Evolutionary conservation across 2,113 vertebrate species (phyloP), one percentile per base, ranked within the genome.

Genomic region (Nanorana parkeri): DNA sequence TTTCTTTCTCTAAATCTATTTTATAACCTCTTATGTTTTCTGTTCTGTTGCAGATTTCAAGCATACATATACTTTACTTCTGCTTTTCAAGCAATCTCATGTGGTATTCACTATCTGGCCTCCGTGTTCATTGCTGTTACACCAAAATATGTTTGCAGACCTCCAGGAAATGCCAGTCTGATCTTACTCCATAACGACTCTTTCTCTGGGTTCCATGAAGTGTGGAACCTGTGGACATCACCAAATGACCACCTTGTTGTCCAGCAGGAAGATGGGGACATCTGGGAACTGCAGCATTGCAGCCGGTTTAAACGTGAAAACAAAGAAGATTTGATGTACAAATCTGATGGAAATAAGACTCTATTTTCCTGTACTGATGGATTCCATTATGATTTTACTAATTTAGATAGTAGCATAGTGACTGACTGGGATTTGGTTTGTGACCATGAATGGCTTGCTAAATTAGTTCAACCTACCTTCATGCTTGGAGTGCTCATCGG

Each of bases 401-500:
- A 96, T 51, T 91, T 97, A 85, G 84, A 92, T 29, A 95, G 92
- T 80, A 97, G 93, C 66, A 94, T 96, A 54, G 96, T 98, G 74
- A 97, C 94, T 0, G 91, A 96, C 36, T 97, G 96, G 96, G 90
- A 96, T 85, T 88, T 99, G 88, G 96, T 98, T 85, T 99, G 97
- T 88, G 94, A 96, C 13, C 87, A 76, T 47, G 95, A 95, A 88
- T 97, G 95, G 96, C 89, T 96, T 24, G 95, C 94, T 85, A 96
- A 94, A 87, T 83, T 97, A 84, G 92, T 94, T 77, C 97, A 99
- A 88, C 97, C 97, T 52, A 92, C 89, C 0, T 98, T 98, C 89
- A 98, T 99, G 96, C 21, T 96, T 73, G 97, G 97, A 80, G 96
- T 97, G 54, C 90, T 99, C 82, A 83, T 97, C 2, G 97, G 97